phyloP scores from a whole-genome alignment of 2,797 vertebrate genomes.

The Myotis daubentonii region DNA sequence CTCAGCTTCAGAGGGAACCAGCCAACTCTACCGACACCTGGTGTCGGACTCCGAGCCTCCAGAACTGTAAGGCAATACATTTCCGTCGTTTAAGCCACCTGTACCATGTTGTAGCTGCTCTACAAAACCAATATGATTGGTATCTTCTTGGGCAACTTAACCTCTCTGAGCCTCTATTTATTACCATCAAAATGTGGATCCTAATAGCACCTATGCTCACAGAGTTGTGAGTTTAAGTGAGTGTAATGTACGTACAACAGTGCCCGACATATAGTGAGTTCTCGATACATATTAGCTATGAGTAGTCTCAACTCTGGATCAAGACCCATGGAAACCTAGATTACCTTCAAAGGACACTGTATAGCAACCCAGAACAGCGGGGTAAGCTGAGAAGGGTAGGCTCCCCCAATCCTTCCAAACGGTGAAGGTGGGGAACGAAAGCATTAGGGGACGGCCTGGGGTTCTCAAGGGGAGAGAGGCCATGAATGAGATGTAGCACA shows the following conservation, averaged over 20 bases:
- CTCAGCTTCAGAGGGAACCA: background rate
- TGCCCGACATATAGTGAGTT: background rate
- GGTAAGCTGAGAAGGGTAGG: background rate
- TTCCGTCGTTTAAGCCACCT: background rate
- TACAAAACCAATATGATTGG: background rate
- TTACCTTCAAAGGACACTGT: background rate
- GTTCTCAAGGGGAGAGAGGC: background rate
- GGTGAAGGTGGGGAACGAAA: background rate
- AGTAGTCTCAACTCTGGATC: background rate
- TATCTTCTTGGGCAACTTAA: background rate
- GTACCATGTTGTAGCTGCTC: background rate
- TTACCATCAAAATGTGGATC: background rate
- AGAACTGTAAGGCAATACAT: background rate
- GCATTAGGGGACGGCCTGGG: background rate
- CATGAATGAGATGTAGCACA: too few species aligned
- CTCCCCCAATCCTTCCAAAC: background rate
- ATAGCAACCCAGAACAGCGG: background rate
- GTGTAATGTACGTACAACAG: background rate
- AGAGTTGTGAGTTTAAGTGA: background rate
- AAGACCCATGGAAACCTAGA: background rate
- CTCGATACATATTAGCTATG: background rate
- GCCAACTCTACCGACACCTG: background rate
- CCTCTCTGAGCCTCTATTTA: conserved; percentile 50
- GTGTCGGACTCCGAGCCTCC: background rate
- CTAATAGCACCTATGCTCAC: background rate